phyloP scores from a whole-genome alignment of 1,140 invertebrate species.

The Ruditapes philippinarum region DNA sequence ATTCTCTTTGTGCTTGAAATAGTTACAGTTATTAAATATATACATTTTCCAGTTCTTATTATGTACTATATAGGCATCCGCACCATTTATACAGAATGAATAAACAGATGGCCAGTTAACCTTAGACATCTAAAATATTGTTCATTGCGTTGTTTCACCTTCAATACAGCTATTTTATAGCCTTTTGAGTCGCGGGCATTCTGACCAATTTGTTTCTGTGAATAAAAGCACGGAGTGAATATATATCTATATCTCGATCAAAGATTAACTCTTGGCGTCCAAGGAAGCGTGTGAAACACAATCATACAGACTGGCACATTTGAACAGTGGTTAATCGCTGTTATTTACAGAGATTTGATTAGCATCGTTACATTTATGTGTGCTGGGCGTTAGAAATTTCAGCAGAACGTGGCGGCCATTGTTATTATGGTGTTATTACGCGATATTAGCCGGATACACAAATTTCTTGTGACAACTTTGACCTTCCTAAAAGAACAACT shows the following conservation, averaged over 20 bases:
- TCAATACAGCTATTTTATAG: too few species aligned
- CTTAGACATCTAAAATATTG: too few species aligned
- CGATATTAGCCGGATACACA: slow-evolving; percentile 24
- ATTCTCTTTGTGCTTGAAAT: too few species aligned
- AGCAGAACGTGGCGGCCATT: neutral
- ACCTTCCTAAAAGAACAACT: neutral
- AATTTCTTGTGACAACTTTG: slow-evolving; percentile 29
- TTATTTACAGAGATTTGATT: neutral
- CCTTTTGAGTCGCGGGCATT: too few species aligned
- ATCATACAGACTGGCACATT: slow-evolving; percentile 31
- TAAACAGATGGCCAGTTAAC: too few species aligned
- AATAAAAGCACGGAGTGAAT: neutral
- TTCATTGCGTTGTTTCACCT: too few species aligned
- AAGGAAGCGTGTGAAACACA: slow-evolving; percentile 9
- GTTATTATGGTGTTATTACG: slow-evolving; percentile 19
- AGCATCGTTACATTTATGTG: neutral
- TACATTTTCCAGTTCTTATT: too few species aligned
- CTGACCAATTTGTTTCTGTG: neutral
- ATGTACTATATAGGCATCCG: too few species aligned
- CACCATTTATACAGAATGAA: too few species aligned
- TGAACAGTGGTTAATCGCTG: slow-evolving; percentile 11
- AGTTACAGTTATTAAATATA: too few species aligned
- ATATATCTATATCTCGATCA: slow-evolving; percentile 30
- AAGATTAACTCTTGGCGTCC: neutral
- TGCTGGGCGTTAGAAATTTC: neutral